These are phyloP conservation scores for Scolopax bukidnonensis DNA, from an alignment of 2,797 vertebrate genomes.

Conservation along the genomic window DNA sequence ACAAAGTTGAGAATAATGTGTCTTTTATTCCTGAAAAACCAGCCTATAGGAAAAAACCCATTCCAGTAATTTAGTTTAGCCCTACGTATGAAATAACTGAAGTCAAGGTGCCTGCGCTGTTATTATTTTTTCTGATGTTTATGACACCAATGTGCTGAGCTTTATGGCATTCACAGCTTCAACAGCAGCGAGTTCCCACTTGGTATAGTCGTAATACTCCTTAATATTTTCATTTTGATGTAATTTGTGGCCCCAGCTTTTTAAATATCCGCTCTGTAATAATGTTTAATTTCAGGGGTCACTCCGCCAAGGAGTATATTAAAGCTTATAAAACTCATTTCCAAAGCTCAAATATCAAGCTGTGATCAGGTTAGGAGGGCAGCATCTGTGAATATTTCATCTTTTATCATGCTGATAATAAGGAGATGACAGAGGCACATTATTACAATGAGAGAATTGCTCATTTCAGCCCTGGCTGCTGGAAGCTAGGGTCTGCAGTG, in stretches of 20 bases:
- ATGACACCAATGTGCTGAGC: conserved; percentile 81
- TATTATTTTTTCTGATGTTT: conserved; percentile 92
- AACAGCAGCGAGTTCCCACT: conserved; percentile 87
- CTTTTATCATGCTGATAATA: conserved; percentile 99
- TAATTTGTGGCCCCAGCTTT: conserved; percentile 99
- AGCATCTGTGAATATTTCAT: conserved; percentile 99
- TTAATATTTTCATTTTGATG: conserved; percentile 99
- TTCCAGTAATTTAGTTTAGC: conserved; percentile 92
- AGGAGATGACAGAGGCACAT: conserved; percentile 99
- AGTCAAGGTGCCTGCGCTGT: conserved; percentile 87
- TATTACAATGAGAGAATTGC: conserved; percentile 99
- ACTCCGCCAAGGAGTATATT: conserved; percentile 99
- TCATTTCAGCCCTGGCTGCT: conserved; percentile 92
- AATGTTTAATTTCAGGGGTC: conserved; percentile 99
- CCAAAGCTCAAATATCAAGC: conserved; percentile 99
- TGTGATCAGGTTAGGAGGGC: conserved; percentile 99
- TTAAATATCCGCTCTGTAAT: conserved; percentile 99
- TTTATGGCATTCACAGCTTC: conserved; percentile 76
- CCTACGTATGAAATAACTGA: conserved; percentile 86
- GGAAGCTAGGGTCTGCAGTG: conserved; percentile 87
- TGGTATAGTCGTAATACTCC: conserved; percentile 98
- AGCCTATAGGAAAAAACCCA: conserved; percentile 81
- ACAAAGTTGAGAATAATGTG: conserved; percentile 64
- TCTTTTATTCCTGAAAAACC: conserved; percentile 69
- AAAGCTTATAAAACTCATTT: conserved; percentile 99